A percentile compares a stretch with the other conserved stretches of the same genome.
Evolutionary conservation across 1,140 invertebrate species (phyloP).

Genomic region (Sipha flava): DNA sequence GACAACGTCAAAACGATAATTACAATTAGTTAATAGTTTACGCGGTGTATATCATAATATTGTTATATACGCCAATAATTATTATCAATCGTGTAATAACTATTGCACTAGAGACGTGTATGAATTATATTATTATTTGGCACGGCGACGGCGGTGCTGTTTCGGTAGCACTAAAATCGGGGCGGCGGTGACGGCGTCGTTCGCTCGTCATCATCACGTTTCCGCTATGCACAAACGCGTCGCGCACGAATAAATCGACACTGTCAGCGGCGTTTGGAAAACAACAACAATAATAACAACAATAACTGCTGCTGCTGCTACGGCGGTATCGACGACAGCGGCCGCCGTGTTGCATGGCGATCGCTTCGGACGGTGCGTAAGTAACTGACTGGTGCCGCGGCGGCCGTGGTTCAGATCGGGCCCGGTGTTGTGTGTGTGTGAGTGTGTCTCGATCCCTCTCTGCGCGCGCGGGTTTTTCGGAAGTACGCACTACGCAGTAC

Average conservation of each 20-base stretch:
- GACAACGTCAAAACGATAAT: not conserved
- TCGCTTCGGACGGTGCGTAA: not conserved
- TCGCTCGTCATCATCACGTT: not conserved
- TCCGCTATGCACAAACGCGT: not conserved
- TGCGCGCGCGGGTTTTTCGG: slow-evolving; percentile 23
- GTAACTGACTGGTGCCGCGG: not conserved
- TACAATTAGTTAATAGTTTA: not conserved
- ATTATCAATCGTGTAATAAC: not conserved
- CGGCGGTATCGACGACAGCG: not conserved
- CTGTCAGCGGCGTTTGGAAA: not conserved
- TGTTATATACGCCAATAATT: not conserved
- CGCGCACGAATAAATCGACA: not conserved
- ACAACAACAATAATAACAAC: not conserved
- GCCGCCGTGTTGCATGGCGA: slow-evolving; percentile 21
- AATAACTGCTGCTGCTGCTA: not conserved
- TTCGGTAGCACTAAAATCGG: not conserved
- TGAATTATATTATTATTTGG: slow-evolving; percentile 19
- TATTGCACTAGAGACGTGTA: not conserved
- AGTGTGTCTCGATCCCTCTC: not conserved
- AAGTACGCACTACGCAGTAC: not conserved
- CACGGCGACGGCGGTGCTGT: not conserved
- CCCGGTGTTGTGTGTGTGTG: not conserved
- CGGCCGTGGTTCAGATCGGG: not conserved
- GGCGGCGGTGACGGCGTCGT: not conserved
- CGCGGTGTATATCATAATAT: not conserved